A percentile compares a stretch with the other conserved stretches of the same genome.
These are phyloP conservation scores for Quiscalus mexicanus DNA, from an alignment of 2,113 vertebrate species.

Conservation along the genomic window DNA sequence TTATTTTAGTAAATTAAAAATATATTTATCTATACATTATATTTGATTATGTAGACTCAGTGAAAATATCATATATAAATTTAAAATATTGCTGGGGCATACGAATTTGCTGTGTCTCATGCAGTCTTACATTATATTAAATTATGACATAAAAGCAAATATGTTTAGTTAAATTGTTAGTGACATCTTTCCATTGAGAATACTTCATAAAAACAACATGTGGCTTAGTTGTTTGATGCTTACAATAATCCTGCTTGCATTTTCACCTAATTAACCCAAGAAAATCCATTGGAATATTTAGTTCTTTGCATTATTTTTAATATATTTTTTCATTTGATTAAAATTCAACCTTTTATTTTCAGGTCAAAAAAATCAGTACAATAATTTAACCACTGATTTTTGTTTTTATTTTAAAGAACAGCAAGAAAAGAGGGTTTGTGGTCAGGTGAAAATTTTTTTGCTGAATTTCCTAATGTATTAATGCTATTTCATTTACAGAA, in stretches of 20 bases:
- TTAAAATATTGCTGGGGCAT: neutral
- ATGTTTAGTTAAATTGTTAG: conserved; percentile 57
- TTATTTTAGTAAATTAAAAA: neutral
- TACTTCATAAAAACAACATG: neutral
- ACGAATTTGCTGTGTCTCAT: conserved; percentile 1
- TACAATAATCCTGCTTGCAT: neutral
- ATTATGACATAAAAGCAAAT: conserved; percentile 47
- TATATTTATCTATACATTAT: neutral
- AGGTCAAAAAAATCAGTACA: neutral
- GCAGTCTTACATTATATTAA: neutral
- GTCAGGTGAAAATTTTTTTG: conserved; percentile 11
- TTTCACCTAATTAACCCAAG: neutral
- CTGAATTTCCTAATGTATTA: neutral
- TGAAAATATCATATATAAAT: neutral
- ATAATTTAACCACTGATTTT: neutral
- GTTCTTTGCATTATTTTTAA: neutral
- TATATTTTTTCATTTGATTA: neutral
- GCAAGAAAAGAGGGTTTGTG: neutral
- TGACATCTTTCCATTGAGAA: neutral
- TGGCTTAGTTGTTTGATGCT: neutral
- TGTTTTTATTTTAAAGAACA: neutral
- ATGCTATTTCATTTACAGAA: conserved; percentile 1
- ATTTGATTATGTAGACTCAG: conserved; percentile 6
- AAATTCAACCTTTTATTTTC: neutral
- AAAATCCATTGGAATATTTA: neutral